Evolutionary conservation across 2,113 vertebrate species (phyloP), one percentile per base, ranked within the genome.

Genomic region (Coreoperca whiteheadi): DNA sequence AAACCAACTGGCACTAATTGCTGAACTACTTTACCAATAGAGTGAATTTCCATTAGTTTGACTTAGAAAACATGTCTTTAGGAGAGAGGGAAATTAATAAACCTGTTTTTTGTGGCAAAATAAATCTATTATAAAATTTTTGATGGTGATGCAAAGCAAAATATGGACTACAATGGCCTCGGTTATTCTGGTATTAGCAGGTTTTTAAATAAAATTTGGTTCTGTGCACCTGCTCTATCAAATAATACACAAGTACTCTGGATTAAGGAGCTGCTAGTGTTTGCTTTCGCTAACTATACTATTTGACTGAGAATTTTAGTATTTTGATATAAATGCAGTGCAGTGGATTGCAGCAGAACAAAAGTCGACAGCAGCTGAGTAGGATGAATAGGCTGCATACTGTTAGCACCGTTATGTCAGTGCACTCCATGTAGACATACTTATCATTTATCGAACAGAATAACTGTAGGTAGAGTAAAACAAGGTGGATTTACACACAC

Each of bases 321-420:
- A 11, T 18, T 60, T 57, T 54, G 11, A 60, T 21, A 53, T 3
- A 3, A 48, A 68, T 25, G 79, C 28, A 74, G 76, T 21, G 63
- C 71, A 39, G 67, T 37, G 71, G 53, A 71, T 39, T 34, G 64
- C 68, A 81, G 84, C 34, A 68, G 84, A 76, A 56, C 59, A 69
- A 67, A 82, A 79, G 80, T 87, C n/a, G 4, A 37, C 75, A 70
- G 78, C 57, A 56, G 89, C 46, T 21, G 71, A 75, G 68, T 41
- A 82, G 76, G 57, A 72, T 59, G 88, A 88, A 72, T 9, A 37
- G 41, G 66, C 70, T 50, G 63, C 68, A 81, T 23, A 39, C 59
- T 41, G 78, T 48, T 57, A 77, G 85, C 79, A 69, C 66, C 63
- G 73, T 84, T 76, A 69, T 78, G 70, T 78, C 81, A 53, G 51